These are phyloP conservation scores for Leptinotarsa texana DNA, from an alignment of 1,140 invertebrate genomes.

Conservation along the genomic window DNA sequence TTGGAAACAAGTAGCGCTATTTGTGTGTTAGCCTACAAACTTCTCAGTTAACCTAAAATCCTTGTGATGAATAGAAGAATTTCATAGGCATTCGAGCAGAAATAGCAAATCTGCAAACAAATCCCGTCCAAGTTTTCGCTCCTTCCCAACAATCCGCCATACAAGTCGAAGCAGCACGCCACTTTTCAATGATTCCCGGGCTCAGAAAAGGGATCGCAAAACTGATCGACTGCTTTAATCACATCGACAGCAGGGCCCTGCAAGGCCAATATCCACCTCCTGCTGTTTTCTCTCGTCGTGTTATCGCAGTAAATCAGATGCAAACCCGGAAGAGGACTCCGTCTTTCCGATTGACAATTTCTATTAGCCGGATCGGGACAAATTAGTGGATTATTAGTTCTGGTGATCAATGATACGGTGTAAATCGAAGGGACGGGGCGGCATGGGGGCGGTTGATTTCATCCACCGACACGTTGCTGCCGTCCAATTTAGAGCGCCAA, in stretches of 20 bases:
- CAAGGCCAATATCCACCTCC: background rate
- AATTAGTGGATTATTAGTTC: conserved; percentile 54
- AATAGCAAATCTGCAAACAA: no score
- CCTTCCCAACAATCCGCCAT: no score
- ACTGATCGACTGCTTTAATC: background rate
- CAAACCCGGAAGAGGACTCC: conserved; percentile 30
- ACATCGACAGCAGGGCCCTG: background rate
- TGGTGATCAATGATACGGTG: conserved; percentile 53
- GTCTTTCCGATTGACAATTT: conserved; percentile 50
- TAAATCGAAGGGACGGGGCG: conserved; percentile 38
- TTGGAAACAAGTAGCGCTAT: no score
- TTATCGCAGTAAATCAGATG: conserved; percentile 45
- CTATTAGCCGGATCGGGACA: conserved; percentile 50
- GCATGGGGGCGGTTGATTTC: conserved; percentile 13
- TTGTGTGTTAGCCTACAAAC: no score
- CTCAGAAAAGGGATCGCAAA: background rate
- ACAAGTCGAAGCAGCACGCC: background rate
- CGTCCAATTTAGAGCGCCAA: conserved; percentile 54
- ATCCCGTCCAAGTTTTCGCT: no score
- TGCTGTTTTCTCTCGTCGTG: conserved; percentile 35
- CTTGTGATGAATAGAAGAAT: no score
- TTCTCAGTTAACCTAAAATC: no score
- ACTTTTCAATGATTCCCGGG: conserved; percentile 1
- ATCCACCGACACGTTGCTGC: conserved; percentile 42
- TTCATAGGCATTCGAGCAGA: no score